Percentiles rank a stretch among this genome's conserved stretches.
These are phyloP conservation scores for Bolinopsis microptera DNA, from an alignment of 37 sponge, comb jelly and placozoan species.

Conservation along the genomic window DNA sequence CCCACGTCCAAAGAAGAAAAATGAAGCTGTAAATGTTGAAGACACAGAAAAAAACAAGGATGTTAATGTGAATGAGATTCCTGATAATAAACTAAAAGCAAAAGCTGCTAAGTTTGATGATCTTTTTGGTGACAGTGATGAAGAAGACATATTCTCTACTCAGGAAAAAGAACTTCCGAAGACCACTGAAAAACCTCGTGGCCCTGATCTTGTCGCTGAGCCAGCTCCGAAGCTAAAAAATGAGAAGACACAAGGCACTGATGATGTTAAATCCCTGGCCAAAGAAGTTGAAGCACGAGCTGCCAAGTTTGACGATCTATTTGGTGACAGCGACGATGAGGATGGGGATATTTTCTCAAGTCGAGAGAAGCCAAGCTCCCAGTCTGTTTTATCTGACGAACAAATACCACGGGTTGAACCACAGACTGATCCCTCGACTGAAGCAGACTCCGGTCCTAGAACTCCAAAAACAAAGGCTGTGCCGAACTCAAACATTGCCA, in stretches of 20 bases:
- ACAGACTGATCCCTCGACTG: background rate
- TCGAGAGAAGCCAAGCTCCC: background rate
- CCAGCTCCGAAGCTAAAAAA: background rate
- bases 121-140: background rate
- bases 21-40: background rate
- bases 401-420: background rate
- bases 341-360: background rate
- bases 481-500: slow-evolving; percentile 20
- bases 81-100: background rate
- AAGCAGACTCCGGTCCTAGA: background rate
- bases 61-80: too few relatives aligned
- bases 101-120: background rate
- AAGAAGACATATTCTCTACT: background rate
- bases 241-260: background rate
- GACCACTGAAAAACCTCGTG: background rate
- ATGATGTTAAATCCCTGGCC: background rate
- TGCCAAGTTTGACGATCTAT: background rate
- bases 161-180: background rate
- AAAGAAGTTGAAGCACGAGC: background rate
- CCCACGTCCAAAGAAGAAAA: background rate
- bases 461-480: background rate
- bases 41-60: background rate
- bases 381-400: background rate
- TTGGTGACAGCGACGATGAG: background rate
- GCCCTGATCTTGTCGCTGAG: too few relatives aligned